A percentile compares a stretch with the other conserved stretches of the same genome.
Conservation (phyloP, 2,888 invertebrate genomes). For the Drosophila melanocephala region DNA sequence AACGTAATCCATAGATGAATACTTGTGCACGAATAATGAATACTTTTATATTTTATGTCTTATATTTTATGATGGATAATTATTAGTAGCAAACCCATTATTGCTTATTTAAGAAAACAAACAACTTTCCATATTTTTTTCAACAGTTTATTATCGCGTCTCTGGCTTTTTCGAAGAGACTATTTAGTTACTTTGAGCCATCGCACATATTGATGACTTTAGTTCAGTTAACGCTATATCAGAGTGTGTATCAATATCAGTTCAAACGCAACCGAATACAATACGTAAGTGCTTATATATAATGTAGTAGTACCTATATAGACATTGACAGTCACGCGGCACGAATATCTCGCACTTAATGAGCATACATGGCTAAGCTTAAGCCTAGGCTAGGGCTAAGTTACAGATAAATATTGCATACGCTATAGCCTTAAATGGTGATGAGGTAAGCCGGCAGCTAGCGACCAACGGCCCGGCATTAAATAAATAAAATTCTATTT, state of each 20-base stretch:
- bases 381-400: constrained; percentile 65
- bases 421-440: constrained; percentile 82
- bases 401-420: constrained; percentile 78
- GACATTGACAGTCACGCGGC: constrained; percentile 39
- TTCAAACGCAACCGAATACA: constrained; percentile 61
- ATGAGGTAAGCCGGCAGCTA: constrained; percentile 79
- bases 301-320: constrained; percentile 28
- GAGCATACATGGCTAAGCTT: constrained; percentile 67
- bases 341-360: constrained; percentile 41
- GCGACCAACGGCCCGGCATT: constrained; percentile 62
- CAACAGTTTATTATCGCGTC: constrained; percentile 49
- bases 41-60: neutral
- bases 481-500: constrained; percentile 61
- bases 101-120: constrained; percentile 20
- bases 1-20: neutral
- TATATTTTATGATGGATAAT: neutral
- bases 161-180: constrained; percentile 26
- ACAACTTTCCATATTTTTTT: constrained; percentile 11
- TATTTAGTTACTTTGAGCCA: constrained; percentile 32
- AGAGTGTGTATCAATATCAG: constrained; percentile 66
- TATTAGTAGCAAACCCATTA: neutral
- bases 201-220: constrained; percentile 29
- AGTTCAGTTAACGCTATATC: constrained; percentile 31
- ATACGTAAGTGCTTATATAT: constrained; percentile 19
- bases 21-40: neutral